These are phyloP conservation scores for Chlamydotis undulata DNA, from an alignment of 2,113 vertebrate species.

Conservation along the genomic window DNA sequence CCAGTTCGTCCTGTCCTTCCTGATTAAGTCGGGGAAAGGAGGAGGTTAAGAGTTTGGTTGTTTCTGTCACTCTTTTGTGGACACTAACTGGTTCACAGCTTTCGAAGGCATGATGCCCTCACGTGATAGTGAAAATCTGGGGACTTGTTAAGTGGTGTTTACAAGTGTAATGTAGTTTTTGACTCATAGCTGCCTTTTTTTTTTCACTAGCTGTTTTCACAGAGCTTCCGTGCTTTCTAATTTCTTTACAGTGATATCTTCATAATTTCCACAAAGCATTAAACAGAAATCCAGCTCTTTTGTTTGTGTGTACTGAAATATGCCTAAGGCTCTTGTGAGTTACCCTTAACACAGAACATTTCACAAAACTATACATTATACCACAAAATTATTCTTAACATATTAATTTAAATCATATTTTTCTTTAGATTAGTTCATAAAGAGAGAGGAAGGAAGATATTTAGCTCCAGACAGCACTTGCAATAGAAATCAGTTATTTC, in stretches of 20 bases:
- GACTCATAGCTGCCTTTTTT: not conserved
- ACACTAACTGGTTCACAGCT: not conserved
- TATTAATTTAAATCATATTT: slow-evolving; percentile 63
- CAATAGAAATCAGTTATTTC: slow-evolving; percentile 59
- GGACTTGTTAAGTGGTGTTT: not conserved
- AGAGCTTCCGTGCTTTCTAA: not conserved
- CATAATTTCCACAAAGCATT: not conserved
- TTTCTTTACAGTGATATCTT: not conserved
- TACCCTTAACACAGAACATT: not conserved
- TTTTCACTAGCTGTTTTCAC: not conserved
- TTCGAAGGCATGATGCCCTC: not conserved
- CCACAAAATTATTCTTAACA: slow-evolving; percentile 22
- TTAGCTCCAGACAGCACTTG: slow-evolving; percentile 57
- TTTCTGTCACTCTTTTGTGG: not conserved
- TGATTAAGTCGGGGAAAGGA: not conserved
- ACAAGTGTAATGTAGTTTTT: not conserved
- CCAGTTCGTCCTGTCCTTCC: not conserved
- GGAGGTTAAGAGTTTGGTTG: not conserved
- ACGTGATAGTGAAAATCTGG: not conserved
- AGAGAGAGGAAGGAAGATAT: slow-evolving; percentile 57
- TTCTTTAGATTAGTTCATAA: slow-evolving; percentile 49
- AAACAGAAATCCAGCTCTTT: not conserved
- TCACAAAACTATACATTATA: not conserved
- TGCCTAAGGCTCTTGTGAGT: not conserved
- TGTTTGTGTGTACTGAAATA: not conserved